Evolutionary conservation across 2,113 vertebrate genomes (phyloP).

Genomic region (Pseudopodoces humilis): DNA sequence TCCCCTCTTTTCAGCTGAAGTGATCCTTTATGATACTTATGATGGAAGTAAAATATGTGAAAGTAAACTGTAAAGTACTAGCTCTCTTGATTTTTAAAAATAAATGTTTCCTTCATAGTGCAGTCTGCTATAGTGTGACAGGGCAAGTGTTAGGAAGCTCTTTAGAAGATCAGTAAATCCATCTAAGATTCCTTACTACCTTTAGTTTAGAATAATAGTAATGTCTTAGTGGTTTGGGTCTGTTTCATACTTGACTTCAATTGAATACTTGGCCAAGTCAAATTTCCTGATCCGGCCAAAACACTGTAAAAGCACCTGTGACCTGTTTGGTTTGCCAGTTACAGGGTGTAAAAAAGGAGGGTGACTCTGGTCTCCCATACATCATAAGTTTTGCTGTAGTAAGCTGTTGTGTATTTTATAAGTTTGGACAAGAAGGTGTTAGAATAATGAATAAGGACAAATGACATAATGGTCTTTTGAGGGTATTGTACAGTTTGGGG

Average conservation of each 20-base stretch:
- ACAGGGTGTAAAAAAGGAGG: background rate
- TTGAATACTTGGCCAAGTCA: background rate
- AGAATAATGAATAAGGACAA: background rate
- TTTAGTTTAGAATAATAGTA: background rate
- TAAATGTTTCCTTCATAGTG: background rate
- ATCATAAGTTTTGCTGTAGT: background rate
- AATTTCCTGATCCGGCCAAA: background rate
- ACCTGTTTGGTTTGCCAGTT: background rate
- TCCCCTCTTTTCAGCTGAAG: background rate
- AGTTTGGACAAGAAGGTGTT: background rate
- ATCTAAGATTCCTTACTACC: background rate
- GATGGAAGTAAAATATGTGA: background rate
- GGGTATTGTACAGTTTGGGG: background rate
- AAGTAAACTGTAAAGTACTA: slow-evolving; percentile 10
- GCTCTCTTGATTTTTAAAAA: background rate
- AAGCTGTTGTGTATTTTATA: background rate
- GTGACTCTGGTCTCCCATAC: background rate
- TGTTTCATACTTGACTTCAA: background rate
- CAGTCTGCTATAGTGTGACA: background rate
- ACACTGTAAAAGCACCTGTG: background rate
- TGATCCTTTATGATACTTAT: background rate
- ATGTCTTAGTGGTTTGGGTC: background rate
- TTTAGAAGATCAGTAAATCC: background rate
- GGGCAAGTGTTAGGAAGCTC: background rate
- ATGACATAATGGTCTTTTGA: background rate